Percentiles rank a stretch among this genome's conserved stretches.
Evolutionary conservation across 2,797 vertebrate genomes (phyloP).

Genomic region (Pseudochirops cupreus): DNA sequence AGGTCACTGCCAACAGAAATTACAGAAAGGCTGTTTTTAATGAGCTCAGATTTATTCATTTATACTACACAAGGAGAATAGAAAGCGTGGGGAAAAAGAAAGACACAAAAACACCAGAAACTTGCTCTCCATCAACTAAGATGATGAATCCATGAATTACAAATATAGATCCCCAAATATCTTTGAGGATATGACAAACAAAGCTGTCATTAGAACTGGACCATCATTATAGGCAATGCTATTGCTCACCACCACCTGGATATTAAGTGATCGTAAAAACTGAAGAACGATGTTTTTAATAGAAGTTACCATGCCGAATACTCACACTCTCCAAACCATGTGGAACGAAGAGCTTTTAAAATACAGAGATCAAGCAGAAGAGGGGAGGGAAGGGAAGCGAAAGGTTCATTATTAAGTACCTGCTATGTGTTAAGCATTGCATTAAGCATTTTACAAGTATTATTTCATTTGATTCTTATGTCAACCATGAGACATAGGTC

Average conservation of each 20-base stretch:
- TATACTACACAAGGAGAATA: slow-evolving; percentile 62
- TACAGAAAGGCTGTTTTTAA: background rate
- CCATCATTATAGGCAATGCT: background rate
- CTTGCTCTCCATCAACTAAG: background rate
- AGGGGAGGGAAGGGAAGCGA: background rate
- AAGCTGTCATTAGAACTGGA: background rate
- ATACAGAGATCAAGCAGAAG: background rate
- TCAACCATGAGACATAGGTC: background rate
- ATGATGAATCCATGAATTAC: background rate
- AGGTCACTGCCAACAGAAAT: background rate
- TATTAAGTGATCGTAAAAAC: background rate
- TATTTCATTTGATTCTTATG: background rate
- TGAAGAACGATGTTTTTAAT: background rate
- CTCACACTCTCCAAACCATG: background rate
- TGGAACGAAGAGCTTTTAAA: background rate
- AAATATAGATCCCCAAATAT: background rate
- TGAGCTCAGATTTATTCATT: background rate
- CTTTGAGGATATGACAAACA: background rate
- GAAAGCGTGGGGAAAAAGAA: background rate
- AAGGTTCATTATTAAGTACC: background rate
- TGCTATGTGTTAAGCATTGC: background rate
- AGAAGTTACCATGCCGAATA: background rate
- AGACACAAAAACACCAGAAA: background rate
- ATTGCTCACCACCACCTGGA: background rate
- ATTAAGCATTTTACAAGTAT: background rate